Evolutionary conservation across 1,140 invertebrate species (phyloP), one percentile per base, ranked within the genome.

Genomic region (Pinna nobilis): DNA sequence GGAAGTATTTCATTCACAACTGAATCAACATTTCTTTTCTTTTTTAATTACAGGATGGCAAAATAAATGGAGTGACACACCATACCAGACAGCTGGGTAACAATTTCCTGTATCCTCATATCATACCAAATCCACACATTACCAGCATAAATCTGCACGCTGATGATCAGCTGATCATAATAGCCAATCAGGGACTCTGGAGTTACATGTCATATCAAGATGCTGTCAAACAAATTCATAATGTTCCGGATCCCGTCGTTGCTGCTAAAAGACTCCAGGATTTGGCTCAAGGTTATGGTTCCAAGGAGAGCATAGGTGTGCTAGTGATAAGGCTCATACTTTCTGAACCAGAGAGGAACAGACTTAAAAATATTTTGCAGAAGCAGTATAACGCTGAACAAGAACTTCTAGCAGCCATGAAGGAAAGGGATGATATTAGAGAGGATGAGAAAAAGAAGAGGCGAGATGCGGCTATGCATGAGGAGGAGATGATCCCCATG

Each of bases 261-360:
- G 88, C 87, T 20, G 87, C 88, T 9, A 89, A 89, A 70, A 75
- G 81, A 32, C 82, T 89, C 0, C 85, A 88, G 68, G 88, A 89
- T 71, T 70, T 89, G 5, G 88, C 88, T 23, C 88, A 89, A 55
- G 84, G 86, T 13, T 89, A 87, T 57, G 84, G 87, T 0, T 87
- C 86, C 11, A 81, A 82, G 55, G 88, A 89, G 70, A 89, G 89
- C 55, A 84, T 89, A 50, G 80, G 80, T 25, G 81, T 89, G n/a
- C 69, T 89, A 1, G 86, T 89, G 7, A 75, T 88, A 0, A 70
- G 81, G 20, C 73, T 89, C 1, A 65, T 82, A 61, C 59, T 85
- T 23, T 80, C 79, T 4, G 73, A 80, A 5, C 59, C 28, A 25
- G 82, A 86, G 74, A 75, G 79, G 49, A 60, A 72, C 7, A 78